Percentiles rank a stretch among this genome's conserved stretches.
phyloP scores from a whole-genome alignment of 2,797 vertebrate species.

The Arnoldichthys spilopterus region DNA sequence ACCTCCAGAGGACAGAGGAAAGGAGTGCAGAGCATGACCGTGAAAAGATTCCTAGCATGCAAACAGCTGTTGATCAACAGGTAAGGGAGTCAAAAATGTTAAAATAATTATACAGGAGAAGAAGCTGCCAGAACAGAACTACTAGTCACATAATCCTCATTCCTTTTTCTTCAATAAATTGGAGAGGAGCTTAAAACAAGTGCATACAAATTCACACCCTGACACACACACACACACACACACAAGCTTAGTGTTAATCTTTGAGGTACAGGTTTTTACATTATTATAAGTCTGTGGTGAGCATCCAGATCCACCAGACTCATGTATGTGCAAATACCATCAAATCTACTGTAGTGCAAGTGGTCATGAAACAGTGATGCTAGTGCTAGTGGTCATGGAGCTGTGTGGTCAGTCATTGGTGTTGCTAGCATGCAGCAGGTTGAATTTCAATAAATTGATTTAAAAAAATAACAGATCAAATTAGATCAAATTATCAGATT shows the following conservation, averaged over 20 bases:
- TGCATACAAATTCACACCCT: neutral
- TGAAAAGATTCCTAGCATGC: neutral
- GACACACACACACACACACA: neutral
- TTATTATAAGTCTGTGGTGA: neutral
- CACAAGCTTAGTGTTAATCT: neutral
- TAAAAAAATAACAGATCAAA: too few species aligned
- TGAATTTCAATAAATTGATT: too few species aligned
- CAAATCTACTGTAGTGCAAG: neutral
- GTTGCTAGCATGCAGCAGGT: too few species aligned
- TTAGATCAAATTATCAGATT: too few species aligned
- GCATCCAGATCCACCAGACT: neutral
- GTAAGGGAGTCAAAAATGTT: neutral
- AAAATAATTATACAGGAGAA: slow-evolving; percentile 16
- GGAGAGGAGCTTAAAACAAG: slow-evolving; percentile 32
- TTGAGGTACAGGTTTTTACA: neutral
- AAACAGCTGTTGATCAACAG: neutral
- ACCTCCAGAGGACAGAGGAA: neutral
- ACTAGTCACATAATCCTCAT: slow-evolving; percentile 35
- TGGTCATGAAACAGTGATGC: neutral
- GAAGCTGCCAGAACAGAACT: neutral
- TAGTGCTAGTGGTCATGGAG: too few species aligned
- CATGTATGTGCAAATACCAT: neutral
- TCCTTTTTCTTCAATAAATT: slow-evolving; percentile 28
- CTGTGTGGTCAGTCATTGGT: too few species aligned
- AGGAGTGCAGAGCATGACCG: neutral